Evolutionary conservation across 2,797 vertebrate species (phyloP).

Genomic region (Poecilia wingei): DNA sequence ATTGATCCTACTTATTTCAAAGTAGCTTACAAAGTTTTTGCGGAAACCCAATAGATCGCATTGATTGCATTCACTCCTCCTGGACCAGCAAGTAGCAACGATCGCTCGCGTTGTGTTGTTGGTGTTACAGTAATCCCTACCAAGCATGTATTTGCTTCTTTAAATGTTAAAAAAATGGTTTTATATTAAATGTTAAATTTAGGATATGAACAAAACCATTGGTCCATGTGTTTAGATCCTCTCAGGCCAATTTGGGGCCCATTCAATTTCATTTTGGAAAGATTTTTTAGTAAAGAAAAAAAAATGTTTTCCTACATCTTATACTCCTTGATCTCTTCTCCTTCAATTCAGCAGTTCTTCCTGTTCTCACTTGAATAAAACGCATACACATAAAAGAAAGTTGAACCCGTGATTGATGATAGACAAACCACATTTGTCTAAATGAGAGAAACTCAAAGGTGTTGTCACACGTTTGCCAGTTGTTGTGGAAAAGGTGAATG

Average conservation of each 20-base stretch:
- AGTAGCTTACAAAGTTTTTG: no score
- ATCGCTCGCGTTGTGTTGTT: no score
- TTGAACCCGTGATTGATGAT: constrained; percentile 24
- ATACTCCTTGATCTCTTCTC: neutral
- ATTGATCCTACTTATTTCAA: no score
- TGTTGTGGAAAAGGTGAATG: constrained; percentile 52
- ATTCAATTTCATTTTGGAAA: neutral
- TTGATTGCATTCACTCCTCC: no score
- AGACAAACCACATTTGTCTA: constrained; percentile 53
- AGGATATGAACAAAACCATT: neutral
- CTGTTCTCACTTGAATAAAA: neutral
- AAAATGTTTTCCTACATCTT: neutral
- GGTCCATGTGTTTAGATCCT: neutral
- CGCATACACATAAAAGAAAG: neutral
- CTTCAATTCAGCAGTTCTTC: neutral
- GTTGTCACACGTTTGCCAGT: constrained; percentile 59
- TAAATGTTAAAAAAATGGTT: neutral
- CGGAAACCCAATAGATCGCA: no score
- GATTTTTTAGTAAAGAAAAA: no score
- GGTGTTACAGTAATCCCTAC: no score
- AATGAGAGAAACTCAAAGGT: constrained; percentile 33
- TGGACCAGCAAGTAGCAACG: no score
- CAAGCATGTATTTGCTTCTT: neutral
- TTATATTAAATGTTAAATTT: neutral
- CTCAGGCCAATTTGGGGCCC: neutral